These are phyloP conservation scores for Pammene fasciana DNA, from an alignment of 2,888 invertebrate genomes.

Conservation along the genomic window DNA sequence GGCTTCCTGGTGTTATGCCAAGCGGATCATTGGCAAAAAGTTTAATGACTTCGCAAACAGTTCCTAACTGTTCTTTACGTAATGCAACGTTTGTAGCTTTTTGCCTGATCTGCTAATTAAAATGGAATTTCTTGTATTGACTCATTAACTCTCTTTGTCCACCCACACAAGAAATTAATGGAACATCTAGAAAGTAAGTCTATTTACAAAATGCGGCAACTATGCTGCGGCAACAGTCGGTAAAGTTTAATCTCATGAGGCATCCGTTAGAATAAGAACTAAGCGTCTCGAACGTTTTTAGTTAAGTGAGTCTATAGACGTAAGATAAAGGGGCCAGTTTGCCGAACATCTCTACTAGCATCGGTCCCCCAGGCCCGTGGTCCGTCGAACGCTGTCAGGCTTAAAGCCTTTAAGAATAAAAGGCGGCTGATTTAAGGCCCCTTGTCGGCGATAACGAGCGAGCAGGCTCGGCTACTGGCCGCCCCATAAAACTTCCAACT, in stretches of 20 bases:
- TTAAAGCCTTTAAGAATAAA: slow-evolving; percentile 73
- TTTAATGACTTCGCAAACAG: slow-evolving; percentile 63
- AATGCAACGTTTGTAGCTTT: slow-evolving; percentile 20
- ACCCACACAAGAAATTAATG: slow-evolving; percentile 1
- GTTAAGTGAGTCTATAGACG: slow-evolving; percentile 48
- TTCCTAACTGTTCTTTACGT: slow-evolving; percentile 54
- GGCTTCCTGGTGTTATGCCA: slow-evolving; percentile 51
- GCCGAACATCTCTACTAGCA: slow-evolving; percentile 51
- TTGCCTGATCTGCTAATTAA: slow-evolving; percentile 16
- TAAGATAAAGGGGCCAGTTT: slow-evolving; percentile 52
- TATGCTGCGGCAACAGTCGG: neutral
- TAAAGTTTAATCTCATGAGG: slow-evolving; percentile 18
- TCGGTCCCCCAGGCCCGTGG: slow-evolving; percentile 52
- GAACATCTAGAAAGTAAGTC: slow-evolving; percentile 1
- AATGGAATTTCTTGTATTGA: slow-evolving; percentile 11
- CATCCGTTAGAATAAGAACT: slow-evolving; percentile 8
- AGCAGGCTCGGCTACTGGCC: slow-evolving; percentile 69
- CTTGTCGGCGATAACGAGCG: slow-evolving; percentile 75
- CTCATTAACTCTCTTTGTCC: neutral
- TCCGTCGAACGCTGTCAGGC: slow-evolving; percentile 58
- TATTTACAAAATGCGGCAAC: slow-evolving; percentile 5
- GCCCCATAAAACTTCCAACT: slow-evolving; percentile 74
- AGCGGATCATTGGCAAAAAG: slow-evolving; percentile 61
- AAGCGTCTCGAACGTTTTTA: slow-evolving; percentile 31
- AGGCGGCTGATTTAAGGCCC: slow-evolving; percentile 74